A percentile compares a stretch with the other conserved stretches of the same genome.
phyloP scores from a whole-genome alignment of 2,113 vertebrate species.

The Oreocharis arfaki region DNA sequence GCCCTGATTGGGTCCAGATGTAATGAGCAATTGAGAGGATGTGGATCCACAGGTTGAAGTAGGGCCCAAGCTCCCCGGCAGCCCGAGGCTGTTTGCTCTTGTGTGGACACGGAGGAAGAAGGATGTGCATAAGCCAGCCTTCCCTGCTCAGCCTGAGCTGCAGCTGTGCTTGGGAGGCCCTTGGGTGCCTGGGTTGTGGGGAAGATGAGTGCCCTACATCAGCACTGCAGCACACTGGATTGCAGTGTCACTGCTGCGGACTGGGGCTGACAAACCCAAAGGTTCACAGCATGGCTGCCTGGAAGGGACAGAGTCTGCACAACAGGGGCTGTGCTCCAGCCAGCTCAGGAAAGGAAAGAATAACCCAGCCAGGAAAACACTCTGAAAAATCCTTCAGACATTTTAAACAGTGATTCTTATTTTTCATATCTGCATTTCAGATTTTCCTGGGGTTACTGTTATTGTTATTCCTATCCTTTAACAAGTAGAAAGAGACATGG shows the following conservation, averaged over 20 bases:
- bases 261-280: neutral
- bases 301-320: neutral
- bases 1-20: neutral
- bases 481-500: neutral
- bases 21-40: neutral
- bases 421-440: neutral
- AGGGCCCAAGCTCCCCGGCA: too few species aligned
- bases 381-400: neutral
- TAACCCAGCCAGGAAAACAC: neutral
- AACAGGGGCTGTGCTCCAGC: neutral
- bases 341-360: neutral
- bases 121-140: neutral
- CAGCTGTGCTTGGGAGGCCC: neutral
- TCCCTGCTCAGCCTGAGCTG: neutral
- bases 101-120: neutral
- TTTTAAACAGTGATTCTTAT: neutral
- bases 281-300: neutral
- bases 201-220: fast-evolving
- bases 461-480: neutral
- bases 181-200: neutral
- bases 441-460: neutral
- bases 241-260: neutral
- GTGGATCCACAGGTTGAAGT: neutral
- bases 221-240: neutral
- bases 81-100: neutral